phyloP scores from a whole-genome alignment of 64 coral and sea anemone species.

The Hydrozoanthus tunicans region DNA sequence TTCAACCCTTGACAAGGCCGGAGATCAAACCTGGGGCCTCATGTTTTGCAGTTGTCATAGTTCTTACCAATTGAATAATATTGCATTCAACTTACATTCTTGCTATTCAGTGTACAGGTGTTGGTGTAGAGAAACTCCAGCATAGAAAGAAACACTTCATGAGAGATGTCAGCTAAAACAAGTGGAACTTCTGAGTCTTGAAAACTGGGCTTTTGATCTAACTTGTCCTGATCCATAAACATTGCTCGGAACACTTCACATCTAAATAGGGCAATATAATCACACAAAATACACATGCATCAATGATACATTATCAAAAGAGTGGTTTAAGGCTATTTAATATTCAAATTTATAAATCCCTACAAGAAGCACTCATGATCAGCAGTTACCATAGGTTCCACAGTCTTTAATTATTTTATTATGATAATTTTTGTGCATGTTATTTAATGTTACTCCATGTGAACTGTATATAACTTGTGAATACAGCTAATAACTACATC shows the following conservation, averaged over 20 bases:
- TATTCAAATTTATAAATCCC: too few relatives aligned
- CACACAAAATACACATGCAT: not conserved
- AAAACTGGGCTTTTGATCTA: conserved; percentile 56
- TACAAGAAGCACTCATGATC: too few relatives aligned
- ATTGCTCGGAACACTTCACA: conserved; percentile 93
- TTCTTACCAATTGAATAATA: too few relatives aligned
- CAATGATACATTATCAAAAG: not conserved
- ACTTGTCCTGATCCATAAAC: conserved; percentile 76
- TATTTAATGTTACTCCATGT: too few relatives aligned
- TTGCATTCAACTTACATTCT: conserved; percentile 68
- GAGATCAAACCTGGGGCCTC: too few relatives aligned
- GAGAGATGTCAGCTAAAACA: conserved; percentile 86
- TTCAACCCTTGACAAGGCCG: too few relatives aligned
- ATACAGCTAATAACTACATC: too few relatives aligned
- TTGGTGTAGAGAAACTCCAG: conserved; percentile 99
- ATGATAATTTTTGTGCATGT: too few relatives aligned
- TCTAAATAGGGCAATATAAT: conserved; percentile 28
- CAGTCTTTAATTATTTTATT: too few relatives aligned
- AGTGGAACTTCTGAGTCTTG: conserved; percentile 83
- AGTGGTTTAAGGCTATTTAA: not conserved
- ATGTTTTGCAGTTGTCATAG: not conserved
- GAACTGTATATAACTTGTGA: too few relatives aligned
- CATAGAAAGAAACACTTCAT: conserved; percentile 85
- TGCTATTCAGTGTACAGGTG: conserved; percentile 86
- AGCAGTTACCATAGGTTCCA: too few relatives aligned